Percentiles rank a stretch among this genome's conserved stretches.
Evolutionary conservation across 2,113 vertebrate species (phyloP).

Genomic region (Seriola rivoliana): DNA sequence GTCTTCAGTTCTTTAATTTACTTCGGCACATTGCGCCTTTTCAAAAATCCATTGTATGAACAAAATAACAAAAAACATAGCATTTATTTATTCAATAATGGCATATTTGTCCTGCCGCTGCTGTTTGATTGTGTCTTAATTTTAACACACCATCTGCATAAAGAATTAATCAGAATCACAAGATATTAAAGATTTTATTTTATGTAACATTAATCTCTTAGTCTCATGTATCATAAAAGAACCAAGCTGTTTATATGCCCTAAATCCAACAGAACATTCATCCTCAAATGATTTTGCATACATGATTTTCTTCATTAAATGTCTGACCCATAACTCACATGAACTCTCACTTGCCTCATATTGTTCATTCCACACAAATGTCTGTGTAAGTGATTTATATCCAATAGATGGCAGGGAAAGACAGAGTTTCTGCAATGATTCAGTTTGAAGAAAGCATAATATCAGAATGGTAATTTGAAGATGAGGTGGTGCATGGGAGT

Average conservation of each 20-base stretch:
- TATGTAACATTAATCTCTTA: slow-evolving; percentile 76
- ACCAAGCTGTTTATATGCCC: slow-evolving; percentile 75
- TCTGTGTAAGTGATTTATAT: background rate
- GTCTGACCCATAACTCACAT: slow-evolving; percentile 38
- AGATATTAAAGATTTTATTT: slow-evolving; percentile 76
- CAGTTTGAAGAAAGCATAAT: slow-evolving; percentile 15
- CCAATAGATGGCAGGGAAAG: slow-evolving; percentile 30
- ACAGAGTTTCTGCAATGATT: slow-evolving; percentile 13
- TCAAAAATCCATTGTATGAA: background rate
- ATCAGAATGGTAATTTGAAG: slow-evolving; percentile 25
- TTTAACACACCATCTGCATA: slow-evolving; percentile 66
- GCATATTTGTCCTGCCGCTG: background rate
- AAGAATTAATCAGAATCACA: slow-evolving; percentile 74
- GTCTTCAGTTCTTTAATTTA: background rate
- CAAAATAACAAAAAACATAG: background rate
- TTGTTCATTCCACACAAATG: background rate
- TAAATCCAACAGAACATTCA: slow-evolving; percentile 74
- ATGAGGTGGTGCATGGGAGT: slow-evolving; percentile 21
- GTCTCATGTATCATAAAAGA: slow-evolving; percentile 69
- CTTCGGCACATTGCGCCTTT: background rate
- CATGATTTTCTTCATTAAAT: slow-evolving; percentile 63
- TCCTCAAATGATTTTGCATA: slow-evolving; percentile 51
- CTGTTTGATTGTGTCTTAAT: slow-evolving; percentile 50
- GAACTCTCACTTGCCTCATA: slow-evolving; percentile 8
- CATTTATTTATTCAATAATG: background rate